Evolutionary conservation across 2,888 invertebrate species (phyloP).

Genomic region (Rhabditoides inermis): DNA sequence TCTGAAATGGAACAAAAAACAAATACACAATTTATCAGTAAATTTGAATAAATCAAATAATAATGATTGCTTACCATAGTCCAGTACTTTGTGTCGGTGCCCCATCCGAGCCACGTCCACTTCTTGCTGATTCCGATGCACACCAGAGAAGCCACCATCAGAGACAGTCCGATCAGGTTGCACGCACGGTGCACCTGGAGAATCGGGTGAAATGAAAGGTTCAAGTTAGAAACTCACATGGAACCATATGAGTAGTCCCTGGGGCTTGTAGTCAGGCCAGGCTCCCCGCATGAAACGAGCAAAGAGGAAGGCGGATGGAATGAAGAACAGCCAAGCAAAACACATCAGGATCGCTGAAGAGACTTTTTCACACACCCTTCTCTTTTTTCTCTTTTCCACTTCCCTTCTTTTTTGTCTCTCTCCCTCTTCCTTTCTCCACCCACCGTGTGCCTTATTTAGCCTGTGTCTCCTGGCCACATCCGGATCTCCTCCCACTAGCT

Average conservation of each 20-base stretch:
- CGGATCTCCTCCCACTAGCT: background rate
- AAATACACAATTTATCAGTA: too few relatives aligned
- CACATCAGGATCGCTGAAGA: conserved; percentile 28
- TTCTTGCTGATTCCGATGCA: conserved; percentile 21
- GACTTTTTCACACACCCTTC: too few relatives aligned
- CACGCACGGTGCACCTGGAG: conserved; percentile 28
- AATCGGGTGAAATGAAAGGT: background rate
- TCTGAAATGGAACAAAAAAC: too few relatives aligned
- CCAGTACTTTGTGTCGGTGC: background rate
- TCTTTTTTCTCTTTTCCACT: too few relatives aligned
- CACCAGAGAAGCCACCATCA: conserved; percentile 30
- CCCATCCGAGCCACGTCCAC: conserved; percentile 27
- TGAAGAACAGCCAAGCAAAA: conserved; percentile 30
- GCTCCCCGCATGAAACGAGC: conserved; percentile 26
- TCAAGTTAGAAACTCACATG: conserved; percentile 15
- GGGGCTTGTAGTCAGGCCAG: conserved; percentile 28
- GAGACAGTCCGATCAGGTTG: conserved; percentile 23
- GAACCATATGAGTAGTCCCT: conserved; percentile 37
- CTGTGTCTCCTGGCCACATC: background rate
- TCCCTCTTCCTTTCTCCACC: background rate
- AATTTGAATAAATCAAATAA: too few relatives aligned
- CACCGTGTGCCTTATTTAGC: conserved; percentile 7
- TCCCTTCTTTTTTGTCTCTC: too few relatives aligned
- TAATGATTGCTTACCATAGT: background rate
- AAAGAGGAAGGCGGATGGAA: conserved; percentile 31